These are phyloP conservation scores for Siphlonurus alternatus DNA, from an alignment of 2,888 invertebrate genomes.

Conservation along the genomic window DNA sequence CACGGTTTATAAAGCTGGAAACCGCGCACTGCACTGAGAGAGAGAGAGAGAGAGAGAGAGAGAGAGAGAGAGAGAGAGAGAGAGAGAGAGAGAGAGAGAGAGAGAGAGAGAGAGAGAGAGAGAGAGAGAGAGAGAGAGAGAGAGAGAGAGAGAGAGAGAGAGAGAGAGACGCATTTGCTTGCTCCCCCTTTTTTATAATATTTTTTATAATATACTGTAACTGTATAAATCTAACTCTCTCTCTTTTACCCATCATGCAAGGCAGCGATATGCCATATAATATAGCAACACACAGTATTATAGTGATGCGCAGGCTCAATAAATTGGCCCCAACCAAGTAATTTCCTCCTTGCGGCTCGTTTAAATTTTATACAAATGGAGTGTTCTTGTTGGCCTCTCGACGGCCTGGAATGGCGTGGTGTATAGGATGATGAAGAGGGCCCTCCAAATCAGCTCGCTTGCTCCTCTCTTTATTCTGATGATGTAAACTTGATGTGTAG, in stretches of 20 bases:
- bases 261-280: too few species aligned
- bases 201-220: neutral
- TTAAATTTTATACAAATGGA: neutral
- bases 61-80: neutral
- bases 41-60: neutral
- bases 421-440: neutral
- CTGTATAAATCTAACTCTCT: too few species aligned
- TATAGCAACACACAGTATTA: neutral
- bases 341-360: neutral
- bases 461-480: too few species aligned
- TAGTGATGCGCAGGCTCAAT: neutral
- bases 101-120: too few species aligned
- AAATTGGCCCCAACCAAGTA: constrained; percentile 1
- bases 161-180: neutral
- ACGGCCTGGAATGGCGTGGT: constrained; percentile 7
- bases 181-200: neutral
- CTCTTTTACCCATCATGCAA: too few species aligned
- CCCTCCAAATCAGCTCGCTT: too few species aligned
- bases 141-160: neutral
- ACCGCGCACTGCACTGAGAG: too few species aligned
- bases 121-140: too few species aligned
- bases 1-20: too few species aligned
- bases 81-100: neutral
- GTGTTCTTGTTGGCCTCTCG: neutral
- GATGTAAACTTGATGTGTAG: too few species aligned